These are phyloP conservation scores for Agrilus planipennis DNA, from an alignment of 1,140 invertebrate genomes.

Conservation along the genomic window DNA sequence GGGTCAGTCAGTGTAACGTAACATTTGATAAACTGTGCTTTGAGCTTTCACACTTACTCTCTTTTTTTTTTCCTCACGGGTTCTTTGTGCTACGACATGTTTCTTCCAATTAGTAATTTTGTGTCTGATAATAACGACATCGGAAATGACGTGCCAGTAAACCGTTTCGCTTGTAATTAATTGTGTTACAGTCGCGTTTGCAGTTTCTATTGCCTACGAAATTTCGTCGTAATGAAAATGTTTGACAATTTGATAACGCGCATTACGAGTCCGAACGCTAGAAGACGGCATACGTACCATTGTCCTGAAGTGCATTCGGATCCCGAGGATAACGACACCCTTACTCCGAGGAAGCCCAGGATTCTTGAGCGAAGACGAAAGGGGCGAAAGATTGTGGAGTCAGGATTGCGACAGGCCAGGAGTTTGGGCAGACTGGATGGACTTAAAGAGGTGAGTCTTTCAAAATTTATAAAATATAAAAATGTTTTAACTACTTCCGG, in stretches of 20 bases:
- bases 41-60: too few species aligned
- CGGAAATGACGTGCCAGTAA: too few species aligned
- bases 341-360: slow-evolving; percentile 25
- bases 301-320: slow-evolving; percentile 57
- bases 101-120: too few species aligned
- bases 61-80: too few species aligned
- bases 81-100: too few species aligned
- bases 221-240: slow-evolving; percentile 27
- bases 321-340: slow-evolving; percentile 48
- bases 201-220: too few species aligned
- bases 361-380: slow-evolving; percentile 26
- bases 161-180: too few species aligned
- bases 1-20: too few species aligned
- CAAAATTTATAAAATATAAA: not conserved
- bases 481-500: not conserved
- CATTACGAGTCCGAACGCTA: slow-evolving; percentile 43
- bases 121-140: too few species aligned
- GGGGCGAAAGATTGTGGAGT: slow-evolving; percentile 28
- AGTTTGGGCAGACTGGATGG: slow-evolving; percentile 65
- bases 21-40: too few species aligned
- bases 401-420: slow-evolving; percentile 54
- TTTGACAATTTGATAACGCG: slow-evolving; percentile 45
- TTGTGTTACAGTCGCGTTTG: too few species aligned
- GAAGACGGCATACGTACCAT: slow-evolving; percentile 43
- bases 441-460: slow-evolving; percentile 56